phyloP scores from a whole-genome alignment of 2,113 vertebrate genomes.

The Crotalus viridis region DNA sequence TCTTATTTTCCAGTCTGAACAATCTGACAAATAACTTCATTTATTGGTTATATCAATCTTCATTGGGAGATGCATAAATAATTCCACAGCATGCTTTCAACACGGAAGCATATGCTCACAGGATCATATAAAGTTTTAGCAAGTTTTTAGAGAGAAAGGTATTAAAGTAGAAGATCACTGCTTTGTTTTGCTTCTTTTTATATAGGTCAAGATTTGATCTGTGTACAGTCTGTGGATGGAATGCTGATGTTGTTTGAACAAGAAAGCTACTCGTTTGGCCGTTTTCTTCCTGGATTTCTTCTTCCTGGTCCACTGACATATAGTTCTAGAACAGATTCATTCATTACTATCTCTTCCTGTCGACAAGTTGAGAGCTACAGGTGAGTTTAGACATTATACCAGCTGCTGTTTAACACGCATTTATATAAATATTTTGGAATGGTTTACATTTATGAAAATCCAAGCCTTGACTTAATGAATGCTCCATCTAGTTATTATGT shows the following conservation, averaged over 20 bases:
- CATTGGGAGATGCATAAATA: not conserved
- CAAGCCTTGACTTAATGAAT: not conserved
- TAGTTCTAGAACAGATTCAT: constrained; percentile 88
- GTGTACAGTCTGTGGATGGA: constrained; percentile 97
- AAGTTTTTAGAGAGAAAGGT: not conserved
- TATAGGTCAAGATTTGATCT: constrained; percentile 91
- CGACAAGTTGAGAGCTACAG: constrained; percentile 94
- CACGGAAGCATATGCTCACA: not conserved
- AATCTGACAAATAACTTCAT: not conserved
- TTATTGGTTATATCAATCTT: not conserved
- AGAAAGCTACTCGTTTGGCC: constrained; percentile 92
- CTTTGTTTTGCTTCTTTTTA: constrained; percentile 43
- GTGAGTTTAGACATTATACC: constrained; percentile 68
- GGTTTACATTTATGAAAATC: not conserved
- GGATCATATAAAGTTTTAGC: not conserved
- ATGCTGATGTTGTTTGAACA: constrained; percentile 98
- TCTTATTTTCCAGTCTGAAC: not conserved
- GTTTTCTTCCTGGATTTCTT: constrained; percentile 91
- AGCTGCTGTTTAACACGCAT: not conserved
- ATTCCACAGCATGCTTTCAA: not conserved
- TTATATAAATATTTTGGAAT: not conserved
- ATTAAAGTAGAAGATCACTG: not conserved
- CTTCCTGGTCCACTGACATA: constrained; percentile 90
- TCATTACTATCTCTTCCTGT: constrained; percentile 90
- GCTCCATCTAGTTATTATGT: not conserved